These are phyloP conservation scores for Trichogramma pretiosum DNA, from an alignment of 1,140 invertebrate genomes.

Conservation along the genomic window DNA sequence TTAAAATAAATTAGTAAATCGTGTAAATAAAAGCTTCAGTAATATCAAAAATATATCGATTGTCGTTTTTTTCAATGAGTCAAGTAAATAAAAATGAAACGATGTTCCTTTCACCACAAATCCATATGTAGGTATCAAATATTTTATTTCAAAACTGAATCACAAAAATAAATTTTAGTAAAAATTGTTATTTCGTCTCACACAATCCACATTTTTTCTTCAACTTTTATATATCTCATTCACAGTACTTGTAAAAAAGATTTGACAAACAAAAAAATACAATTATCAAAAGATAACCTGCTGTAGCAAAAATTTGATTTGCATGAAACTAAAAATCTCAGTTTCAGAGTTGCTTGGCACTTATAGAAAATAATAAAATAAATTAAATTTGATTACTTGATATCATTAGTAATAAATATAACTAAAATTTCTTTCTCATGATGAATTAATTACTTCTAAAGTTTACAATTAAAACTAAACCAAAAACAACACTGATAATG, in stretches of 20 bases:
- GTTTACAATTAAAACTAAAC: conserved; percentile 1
- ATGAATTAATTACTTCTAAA: not conserved
- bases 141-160: no score
- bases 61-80: no score
- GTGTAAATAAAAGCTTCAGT: no score
- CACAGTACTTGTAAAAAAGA: conserved; percentile 9
- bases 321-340: conserved; percentile 3
- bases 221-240: conserved; percentile 12
- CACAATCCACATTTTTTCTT: no score
- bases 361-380: conserved; percentile 15
- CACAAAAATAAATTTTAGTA: no score
- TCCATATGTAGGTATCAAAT: no score
- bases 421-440: not conserved
- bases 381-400: conserved; percentile 16
- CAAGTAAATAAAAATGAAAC: no score
- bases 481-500: not conserved
- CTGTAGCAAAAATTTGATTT: conserved; percentile 4
- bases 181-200: no score
- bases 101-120: no score
- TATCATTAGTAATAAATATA: conserved; percentile 5
- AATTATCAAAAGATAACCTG: no score
- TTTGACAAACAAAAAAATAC: conserved; percentile 4
- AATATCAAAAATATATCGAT: no score
- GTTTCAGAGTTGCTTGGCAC: conserved; percentile 6
- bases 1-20: no score